Percentiles rank a stretch among this genome's conserved stretches.
Evolutionary conservation across 2,888 invertebrate species (phyloP).

Genomic region (Diaperis boleti): DNA sequence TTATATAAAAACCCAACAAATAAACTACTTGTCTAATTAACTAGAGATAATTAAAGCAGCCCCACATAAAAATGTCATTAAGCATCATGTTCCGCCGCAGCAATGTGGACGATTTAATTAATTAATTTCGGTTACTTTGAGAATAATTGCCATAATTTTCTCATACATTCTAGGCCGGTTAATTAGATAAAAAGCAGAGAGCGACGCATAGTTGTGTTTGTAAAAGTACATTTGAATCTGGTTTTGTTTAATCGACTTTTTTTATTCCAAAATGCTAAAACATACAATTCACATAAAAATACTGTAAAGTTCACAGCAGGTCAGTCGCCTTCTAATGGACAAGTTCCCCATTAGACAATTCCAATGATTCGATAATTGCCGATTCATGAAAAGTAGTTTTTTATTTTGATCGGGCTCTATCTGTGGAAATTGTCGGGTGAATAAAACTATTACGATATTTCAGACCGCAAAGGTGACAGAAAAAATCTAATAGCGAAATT

Average conservation of each 20-base stretch:
- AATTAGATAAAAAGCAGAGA: slow-evolving; percentile 34
- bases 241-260: slow-evolving; percentile 42
- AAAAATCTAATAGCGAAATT: not conserved
- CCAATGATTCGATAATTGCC: slow-evolving; percentile 43
- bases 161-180: slow-evolving; percentile 31
- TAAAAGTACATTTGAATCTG: slow-evolving; percentile 34
- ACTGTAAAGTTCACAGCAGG: slow-evolving; percentile 52
- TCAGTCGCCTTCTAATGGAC: slow-evolving; percentile 51
- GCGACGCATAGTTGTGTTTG: slow-evolving; percentile 31
- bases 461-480: slow-evolving; percentile 11
- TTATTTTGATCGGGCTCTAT: slow-evolving; percentile 32
- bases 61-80: slow-evolving; percentile 22
- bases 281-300: slow-evolving; percentile 50
- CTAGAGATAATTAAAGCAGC: slow-evolving; percentile 19
- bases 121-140: slow-evolving; percentile 35
- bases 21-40: slow-evolving; percentile 20
- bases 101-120: slow-evolving; percentile 34
- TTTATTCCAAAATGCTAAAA: slow-evolving; percentile 49
- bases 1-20: slow-evolving; percentile 11
- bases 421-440: slow-evolving; percentile 37
- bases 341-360: slow-evolving; percentile 48
- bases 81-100: slow-evolving; percentile 15
- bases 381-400: slow-evolving; percentile 43
- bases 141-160: slow-evolving; percentile 39
- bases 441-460: slow-evolving; percentile 38